Evolutionary conservation across 2,888 invertebrate species (phyloP).

Genomic region (Dione vanillae): DNA sequence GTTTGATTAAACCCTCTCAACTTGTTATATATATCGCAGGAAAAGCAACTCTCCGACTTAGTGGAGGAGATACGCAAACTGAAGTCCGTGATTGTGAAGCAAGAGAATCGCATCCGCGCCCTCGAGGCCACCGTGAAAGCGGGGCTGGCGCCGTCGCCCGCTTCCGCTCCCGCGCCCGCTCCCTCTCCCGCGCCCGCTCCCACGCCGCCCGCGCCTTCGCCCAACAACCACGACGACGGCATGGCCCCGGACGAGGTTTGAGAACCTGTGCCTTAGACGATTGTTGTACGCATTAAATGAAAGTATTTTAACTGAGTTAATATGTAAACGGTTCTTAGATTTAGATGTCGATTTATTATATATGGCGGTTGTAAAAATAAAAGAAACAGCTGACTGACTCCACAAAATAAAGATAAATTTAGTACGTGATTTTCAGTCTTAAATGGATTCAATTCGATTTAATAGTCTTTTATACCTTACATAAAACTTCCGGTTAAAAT

Average conservation of each 20-base stretch:
- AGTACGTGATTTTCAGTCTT: no score
- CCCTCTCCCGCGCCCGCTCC: slow-evolving; percentile 62
- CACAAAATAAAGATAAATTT: no score
- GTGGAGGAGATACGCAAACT: slow-evolving; percentile 95
- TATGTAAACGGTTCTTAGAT: not conserved
- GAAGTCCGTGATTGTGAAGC: slow-evolving; percentile 97
- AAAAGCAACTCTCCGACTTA: slow-evolving; percentile 91
- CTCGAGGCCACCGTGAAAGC: slow-evolving; percentile 86
- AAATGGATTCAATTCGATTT: no score
- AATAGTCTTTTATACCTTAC: no score
- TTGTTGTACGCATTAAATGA: not conserved
- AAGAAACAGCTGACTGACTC: no score
- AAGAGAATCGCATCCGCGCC: slow-evolving; percentile 93
- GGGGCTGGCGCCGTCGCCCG: slow-evolving; percentile 50
- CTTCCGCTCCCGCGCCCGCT: slow-evolving; percentile 55
- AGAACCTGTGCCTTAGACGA: slow-evolving; percentile 35
- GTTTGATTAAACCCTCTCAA: no score
- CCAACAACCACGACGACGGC: slow-evolving; percentile 67
- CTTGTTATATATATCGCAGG: slow-evolving; percentile 76
- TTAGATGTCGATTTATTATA: not conserved
- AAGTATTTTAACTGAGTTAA: not conserved
- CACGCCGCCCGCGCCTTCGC: slow-evolving; percentile 54
- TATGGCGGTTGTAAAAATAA: not conserved
- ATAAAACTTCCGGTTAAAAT: not conserved
- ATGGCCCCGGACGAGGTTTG: slow-evolving; percentile 86